Conservation (phyloP, 1,140 invertebrate species). For the Diuraphis noxia region DNA sequence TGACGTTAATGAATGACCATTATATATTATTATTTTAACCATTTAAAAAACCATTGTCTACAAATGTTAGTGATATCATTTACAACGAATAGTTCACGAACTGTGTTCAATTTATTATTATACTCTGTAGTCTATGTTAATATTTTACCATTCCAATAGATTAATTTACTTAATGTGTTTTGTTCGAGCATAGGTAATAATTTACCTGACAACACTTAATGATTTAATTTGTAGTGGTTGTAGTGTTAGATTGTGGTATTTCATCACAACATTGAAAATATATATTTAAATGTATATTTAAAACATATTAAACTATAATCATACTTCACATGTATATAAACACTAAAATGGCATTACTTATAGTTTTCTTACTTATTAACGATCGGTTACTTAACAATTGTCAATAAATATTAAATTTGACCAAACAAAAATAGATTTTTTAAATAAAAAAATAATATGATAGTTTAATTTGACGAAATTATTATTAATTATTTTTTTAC, state of each 20-base stretch:
- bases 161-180: neutral
- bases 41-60: neutral
- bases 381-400: no score
- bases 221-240: neutral
- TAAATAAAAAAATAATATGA: no score
- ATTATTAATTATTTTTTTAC: no score
- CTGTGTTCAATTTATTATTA: neutral
- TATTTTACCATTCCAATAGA: neutral
- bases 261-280: neutral
- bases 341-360: neutral
- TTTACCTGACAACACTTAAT: neutral
- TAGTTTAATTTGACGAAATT: no score
- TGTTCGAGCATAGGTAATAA: neutral
- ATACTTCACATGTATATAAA: neutral
- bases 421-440: no score
- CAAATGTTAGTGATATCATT: neutral
- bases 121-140: neutral
- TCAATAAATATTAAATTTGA: no score
- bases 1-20: neutral
- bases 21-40: no score
- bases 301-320: neutral
- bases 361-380: neutral
- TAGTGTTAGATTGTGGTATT: neutral
- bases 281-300: neutral
- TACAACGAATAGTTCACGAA: neutral